Base-by-base conservation (phyloP, 2,113 vertebrate species). In the Puma concolor region DNA sequence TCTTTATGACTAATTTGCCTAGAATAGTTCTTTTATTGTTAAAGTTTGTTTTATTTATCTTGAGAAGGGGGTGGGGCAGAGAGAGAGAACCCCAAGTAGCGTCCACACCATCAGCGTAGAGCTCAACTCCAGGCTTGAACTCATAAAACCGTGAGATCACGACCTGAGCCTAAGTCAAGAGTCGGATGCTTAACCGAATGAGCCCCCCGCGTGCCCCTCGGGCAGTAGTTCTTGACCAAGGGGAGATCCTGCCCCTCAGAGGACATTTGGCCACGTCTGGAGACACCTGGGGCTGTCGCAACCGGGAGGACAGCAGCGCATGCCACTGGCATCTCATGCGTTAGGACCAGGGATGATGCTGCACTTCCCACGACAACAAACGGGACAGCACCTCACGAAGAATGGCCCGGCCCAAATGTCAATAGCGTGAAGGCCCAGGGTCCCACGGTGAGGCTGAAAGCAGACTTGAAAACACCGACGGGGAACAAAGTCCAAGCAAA, bases 361-460 rank as follows among this genome's bases (percentile, higher is more conserved):
- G 0, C 57, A 7, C 23, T 33, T 4, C n/a, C 36, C 2, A 4
- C 16, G 6, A 13, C 0, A 1, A 7, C 0, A 1, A 41, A 19
- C 31, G 48, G 19, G 23, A 33, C 5, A 17, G 48, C 29, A 1
- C 25, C 13, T 27, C 3, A 7, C 33, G 12, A 31, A 67, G 57
- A 74, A 31, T 10, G 9, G 67, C 4, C 44, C 0, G 0, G 63
- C 21, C 52, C 60, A 0, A 50, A 21, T 2, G 23, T 50, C 36
- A 44, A 1, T 0, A 7, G 50, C 25, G 4, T 2, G 0, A 15
- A 21, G 29, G 48, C 1, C 64, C 48, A 15, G 69, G 19, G 3
- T 38, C 7, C 17, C 36, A 12, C 0, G 5, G 17, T 1, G 7
- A 66, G 64, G 60, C 50, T 15, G 16, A 48, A 17, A 15, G 9